Conservation (phyloP, 2,113 vertebrate species). For the Hydrolagus affinis region DNA sequence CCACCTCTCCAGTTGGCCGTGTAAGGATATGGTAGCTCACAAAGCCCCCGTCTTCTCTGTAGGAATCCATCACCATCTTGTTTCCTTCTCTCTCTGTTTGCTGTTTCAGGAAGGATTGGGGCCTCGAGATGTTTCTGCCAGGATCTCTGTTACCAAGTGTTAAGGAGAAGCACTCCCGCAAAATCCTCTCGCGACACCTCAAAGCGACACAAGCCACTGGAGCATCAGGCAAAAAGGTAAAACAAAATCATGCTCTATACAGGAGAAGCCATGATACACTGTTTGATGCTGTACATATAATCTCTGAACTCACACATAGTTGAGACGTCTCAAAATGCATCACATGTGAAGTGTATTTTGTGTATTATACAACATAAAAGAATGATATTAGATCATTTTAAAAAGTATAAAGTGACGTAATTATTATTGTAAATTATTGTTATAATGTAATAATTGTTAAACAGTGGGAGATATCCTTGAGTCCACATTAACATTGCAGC, state of each 20-base stretch:
- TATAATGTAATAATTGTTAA: no score
- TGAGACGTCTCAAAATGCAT: background rate
- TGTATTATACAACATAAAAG: no score
- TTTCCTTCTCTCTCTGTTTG: slow-evolving; percentile 34
- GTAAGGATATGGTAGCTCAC: background rate
- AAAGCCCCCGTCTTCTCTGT: background rate
- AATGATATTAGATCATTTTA: no score
- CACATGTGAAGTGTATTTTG: background rate
- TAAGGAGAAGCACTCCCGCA: slow-evolving; percentile 93
- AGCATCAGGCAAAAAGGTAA: slow-evolving; percentile 81
- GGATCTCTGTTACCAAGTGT: slow-evolving; percentile 81
- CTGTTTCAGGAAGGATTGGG: slow-evolving; percentile 86
- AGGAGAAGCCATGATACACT: background rate
- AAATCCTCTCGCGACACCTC: slow-evolving; percentile 84
- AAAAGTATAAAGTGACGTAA: no score
- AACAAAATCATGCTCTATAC: slow-evolving; percentile 29
- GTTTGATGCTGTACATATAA: slow-evolving; percentile 16
- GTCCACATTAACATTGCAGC: no score
- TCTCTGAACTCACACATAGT: slow-evolving; percentile 26
- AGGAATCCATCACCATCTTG: background rate
- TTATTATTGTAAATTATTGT: no score
- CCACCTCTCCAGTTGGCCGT: no score
- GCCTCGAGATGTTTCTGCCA: slow-evolving; percentile 90
- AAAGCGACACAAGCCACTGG: slow-evolving; percentile 90
- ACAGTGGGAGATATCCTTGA: no score